Conservation (phyloP, 2,797 vertebrate species). For the Morelia viridis region DNA sequence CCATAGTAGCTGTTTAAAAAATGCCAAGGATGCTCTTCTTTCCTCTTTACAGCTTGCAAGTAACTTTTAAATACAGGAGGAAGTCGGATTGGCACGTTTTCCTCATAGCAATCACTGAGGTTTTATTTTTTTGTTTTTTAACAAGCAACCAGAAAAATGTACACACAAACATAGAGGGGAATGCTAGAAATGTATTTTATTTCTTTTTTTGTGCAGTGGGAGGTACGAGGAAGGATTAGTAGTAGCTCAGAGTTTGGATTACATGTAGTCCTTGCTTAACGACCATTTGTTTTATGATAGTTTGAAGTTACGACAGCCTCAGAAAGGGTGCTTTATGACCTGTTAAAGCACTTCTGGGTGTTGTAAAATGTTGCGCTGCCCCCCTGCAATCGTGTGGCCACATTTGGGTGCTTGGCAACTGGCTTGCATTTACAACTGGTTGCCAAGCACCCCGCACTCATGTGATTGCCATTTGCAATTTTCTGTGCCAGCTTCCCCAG, state of each 20-base stretch:
- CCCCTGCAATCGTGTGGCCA: too few species aligned
- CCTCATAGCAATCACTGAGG: not conserved
- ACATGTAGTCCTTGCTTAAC: too few species aligned
- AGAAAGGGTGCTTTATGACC: too few species aligned
- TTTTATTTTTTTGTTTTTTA: not conserved
- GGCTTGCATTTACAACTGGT: too few species aligned
- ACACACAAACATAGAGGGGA: not conserved
- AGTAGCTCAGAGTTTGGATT: not conserved
- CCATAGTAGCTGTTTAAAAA: not conserved
- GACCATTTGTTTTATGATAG: too few species aligned
- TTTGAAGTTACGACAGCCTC: too few species aligned
- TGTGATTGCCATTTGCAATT: too few species aligned
- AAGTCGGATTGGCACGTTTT: not conserved
- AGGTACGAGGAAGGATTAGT: not conserved
- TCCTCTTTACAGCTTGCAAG: not conserved
- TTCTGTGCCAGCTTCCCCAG: too few species aligned
- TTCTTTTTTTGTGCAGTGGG: not conserved
- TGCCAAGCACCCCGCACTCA: too few species aligned
- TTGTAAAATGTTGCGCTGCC: too few species aligned
- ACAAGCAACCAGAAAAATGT: not conserved
- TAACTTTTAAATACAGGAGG: not conserved
- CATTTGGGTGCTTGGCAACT: too few species aligned
- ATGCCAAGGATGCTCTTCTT: not conserved
- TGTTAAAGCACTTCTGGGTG: too few species aligned
- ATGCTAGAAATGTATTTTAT: not conserved